Percentiles rank a stretch among this genome's conserved stretches.
These are phyloP conservation scores for Platysteira castanea DNA, from an alignment of 2,113 vertebrate species.

Conservation along the genomic window DNA sequence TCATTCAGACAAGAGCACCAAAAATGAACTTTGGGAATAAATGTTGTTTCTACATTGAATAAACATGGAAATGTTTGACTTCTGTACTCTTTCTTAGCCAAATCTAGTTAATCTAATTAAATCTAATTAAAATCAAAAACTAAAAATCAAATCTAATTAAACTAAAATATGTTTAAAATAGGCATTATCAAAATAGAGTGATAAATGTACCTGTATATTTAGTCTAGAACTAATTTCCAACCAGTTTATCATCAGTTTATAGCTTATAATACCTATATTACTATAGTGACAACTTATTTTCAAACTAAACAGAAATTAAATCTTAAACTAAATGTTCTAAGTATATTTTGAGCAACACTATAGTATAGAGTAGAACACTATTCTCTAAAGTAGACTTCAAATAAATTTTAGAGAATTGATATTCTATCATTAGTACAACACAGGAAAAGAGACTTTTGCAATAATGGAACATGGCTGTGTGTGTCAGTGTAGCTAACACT, in stretches of 20 bases:
- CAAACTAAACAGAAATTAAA: slow-evolving; percentile 14
- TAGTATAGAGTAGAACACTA: background rate
- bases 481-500: background rate
- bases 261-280: background rate
- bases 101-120: no score
- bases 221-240: background rate
- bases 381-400: background rate
- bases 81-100: background rate
- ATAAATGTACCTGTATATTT: background rate
- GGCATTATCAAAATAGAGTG: background rate
- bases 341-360: background rate
- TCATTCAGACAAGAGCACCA: background rate
- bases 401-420: background rate
- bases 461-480: background rate
- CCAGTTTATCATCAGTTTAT: background rate
- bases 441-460: background rate
- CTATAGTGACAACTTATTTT: background rate
- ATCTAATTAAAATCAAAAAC: no score
- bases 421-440: background rate
- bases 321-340: background rate
- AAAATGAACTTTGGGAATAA: background rate
- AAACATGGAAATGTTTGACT: background rate
- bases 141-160: no score
- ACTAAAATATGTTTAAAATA: background rate
- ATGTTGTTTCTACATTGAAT: background rate